These are phyloP conservation scores for Drosophila biarmipes DNA, from an alignment of 1,140 invertebrate species.

Conservation along the genomic window DNA sequence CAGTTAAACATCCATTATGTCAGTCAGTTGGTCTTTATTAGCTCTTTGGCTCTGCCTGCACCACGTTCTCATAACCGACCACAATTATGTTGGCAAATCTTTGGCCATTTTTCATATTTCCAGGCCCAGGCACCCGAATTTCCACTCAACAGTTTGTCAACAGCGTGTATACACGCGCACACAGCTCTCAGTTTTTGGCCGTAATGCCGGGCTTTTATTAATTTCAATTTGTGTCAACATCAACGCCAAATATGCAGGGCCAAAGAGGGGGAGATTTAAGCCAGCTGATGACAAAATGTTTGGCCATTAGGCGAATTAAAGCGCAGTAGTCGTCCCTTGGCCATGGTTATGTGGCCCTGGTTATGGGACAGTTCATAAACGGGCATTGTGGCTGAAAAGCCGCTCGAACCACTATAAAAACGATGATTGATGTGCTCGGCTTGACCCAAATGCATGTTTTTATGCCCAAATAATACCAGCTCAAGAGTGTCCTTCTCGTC, in stretches of 20 bases:
- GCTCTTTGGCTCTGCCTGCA: neutral
- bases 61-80: constrained; percentile 44
- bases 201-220: constrained; percentile 61
- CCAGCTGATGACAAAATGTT: constrained; percentile 79
- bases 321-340: constrained; percentile 51
- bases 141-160: constrained; percentile 73
- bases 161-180: constrained; percentile 23
- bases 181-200: constrained; percentile 15
- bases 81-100: constrained; percentile 70
- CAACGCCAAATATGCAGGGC: constrained; percentile 63
- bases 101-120: constrained; percentile 65
- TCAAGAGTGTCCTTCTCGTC: constrained; percentile 32
- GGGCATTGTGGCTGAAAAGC: constrained; percentile 16
- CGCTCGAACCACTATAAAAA: constrained; percentile 59
- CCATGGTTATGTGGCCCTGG: constrained; percentile 26
- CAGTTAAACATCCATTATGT: constrained; percentile 44
- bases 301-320: constrained; percentile 75
- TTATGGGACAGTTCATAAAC: constrained; percentile 58
- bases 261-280: constrained; percentile 64
- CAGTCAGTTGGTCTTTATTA: constrained; percentile 34
- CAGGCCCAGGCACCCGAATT: constrained; percentile 45
- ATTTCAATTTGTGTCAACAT: constrained; percentile 82
- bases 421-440: constrained; percentile 76
- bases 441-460: constrained; percentile 81
- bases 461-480: constrained; percentile 67